These are phyloP conservation scores for Chaetodon trifascialis DNA, from an alignment of 2,113 vertebrate genomes.

Conservation along the genomic window DNA sequence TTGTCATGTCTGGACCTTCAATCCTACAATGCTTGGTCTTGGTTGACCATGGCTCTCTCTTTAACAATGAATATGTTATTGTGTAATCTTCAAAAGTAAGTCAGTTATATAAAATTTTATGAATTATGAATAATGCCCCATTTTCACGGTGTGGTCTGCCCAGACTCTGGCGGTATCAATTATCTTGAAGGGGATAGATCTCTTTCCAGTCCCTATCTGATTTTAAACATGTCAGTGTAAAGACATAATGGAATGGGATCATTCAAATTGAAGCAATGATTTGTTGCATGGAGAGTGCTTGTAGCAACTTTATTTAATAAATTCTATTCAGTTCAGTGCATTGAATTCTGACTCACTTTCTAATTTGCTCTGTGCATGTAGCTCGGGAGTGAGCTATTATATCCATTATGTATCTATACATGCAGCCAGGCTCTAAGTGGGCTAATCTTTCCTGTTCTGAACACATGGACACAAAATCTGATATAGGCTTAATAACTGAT, in stretches of 20 bases:
- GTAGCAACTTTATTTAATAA: constrained; percentile 27
- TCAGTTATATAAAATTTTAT: constrained; percentile 72
- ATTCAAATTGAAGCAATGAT: constrained; percentile 43
- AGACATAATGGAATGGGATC: constrained; percentile 69
- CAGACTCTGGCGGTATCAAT: constrained; percentile 57
- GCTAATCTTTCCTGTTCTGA: not conserved
- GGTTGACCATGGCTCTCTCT: constrained; percentile 36
- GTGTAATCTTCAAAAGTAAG: constrained; percentile 70
- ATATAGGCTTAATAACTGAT: constrained; percentile 18
- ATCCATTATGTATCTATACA: constrained; percentile 4
- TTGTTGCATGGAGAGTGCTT: constrained; percentile 32
- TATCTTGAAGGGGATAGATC: constrained; percentile 64
- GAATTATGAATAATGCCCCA: constrained; percentile 75
- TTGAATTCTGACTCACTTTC: constrained; percentile 31
- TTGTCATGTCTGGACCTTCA: constrained; percentile 17
- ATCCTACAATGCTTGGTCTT: not conserved
- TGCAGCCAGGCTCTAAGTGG: not conserved
- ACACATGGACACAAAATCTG: not conserved
- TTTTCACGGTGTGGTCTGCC: constrained; percentile 58
- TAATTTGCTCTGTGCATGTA: constrained; percentile 12
- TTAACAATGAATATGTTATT: constrained; percentile 68
- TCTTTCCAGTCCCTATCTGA: constrained; percentile 61
- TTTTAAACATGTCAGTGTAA: constrained; percentile 63
- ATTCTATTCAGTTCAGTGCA: not conserved
- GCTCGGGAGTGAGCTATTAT: constrained; percentile 2